phyloP scores from a whole-genome alignment of 2,888 invertebrate species.

The Fissipunctia ypsillon region DNA sequence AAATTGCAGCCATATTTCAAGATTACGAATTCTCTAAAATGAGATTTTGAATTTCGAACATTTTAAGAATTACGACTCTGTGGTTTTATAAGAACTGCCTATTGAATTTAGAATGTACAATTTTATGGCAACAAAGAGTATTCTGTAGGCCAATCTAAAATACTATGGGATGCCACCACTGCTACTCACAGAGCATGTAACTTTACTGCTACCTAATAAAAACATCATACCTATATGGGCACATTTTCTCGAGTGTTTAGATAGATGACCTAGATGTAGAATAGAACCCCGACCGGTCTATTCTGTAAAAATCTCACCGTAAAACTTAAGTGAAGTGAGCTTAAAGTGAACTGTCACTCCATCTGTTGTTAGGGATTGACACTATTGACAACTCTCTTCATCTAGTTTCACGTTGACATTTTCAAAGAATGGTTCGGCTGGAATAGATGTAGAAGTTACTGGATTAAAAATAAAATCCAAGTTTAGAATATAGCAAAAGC shows the following conservation, averaged over 20 bases:
- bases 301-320: no score
- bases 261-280: neutral
- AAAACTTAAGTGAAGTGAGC: no score
- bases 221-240: no score
- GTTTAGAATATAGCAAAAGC: neutral
- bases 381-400: no score
- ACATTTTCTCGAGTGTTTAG: neutral
- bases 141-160: neutral
- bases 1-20: constrained; percentile 65
- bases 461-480: neutral
- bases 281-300: no score
- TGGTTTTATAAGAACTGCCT: constrained; percentile 10
- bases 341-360: no score
- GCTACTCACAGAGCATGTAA: no score
- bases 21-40: constrained; percentile 47
- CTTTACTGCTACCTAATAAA: no score
- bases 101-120: neutral
- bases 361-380: no score
- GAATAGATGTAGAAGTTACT: neutral
- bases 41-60: constrained; percentile 19
- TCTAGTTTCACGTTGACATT: no score
- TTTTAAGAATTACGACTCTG: constrained; percentile 37
- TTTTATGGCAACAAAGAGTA: neutral
- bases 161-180: neutral
- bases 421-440: no score